Conservation (phyloP, 2,113 vertebrate genomes). For the Bothrops jararaca region DNA sequence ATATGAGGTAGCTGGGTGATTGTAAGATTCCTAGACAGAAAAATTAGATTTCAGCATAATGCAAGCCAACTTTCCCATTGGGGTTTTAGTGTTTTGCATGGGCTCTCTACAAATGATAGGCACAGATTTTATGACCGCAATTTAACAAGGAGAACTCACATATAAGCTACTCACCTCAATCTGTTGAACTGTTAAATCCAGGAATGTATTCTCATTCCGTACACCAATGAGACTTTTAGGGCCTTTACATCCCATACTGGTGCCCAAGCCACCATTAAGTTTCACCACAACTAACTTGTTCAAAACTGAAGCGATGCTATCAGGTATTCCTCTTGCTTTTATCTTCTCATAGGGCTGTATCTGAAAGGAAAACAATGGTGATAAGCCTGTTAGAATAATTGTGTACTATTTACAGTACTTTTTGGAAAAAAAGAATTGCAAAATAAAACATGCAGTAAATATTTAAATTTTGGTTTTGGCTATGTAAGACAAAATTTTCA, state of each 20-base stretch:
- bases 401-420: neutral
- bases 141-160: neutral
- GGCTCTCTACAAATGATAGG: neutral
- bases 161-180: slow-evolving; percentile 81
- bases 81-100: neutral
- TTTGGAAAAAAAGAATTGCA: neutral
- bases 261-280: slow-evolving; percentile 93
- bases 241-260: slow-evolving; percentile 97
- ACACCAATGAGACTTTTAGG: slow-evolving; percentile 97
- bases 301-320: slow-evolving; percentile 78
- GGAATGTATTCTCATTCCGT: slow-evolving; percentile 94
- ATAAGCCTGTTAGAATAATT: neutral
- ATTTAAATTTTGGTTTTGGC: neutral
- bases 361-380: slow-evolving; percentile 61
- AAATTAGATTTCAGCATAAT: neutral
- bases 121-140: neutral
- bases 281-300: slow-evolving; percentile 95
- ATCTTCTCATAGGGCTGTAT: slow-evolving; percentile 93
- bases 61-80: neutral
- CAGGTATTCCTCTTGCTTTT: slow-evolving; percentile 78
- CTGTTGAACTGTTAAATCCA: slow-evolving; percentile 96
- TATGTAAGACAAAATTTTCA: neutral
- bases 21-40: neutral
- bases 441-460: neutral
- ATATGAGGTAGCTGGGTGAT: neutral